phyloP scores from a whole-genome alignment of 2,888 invertebrate species.

The Cybosia mesomella region DNA sequence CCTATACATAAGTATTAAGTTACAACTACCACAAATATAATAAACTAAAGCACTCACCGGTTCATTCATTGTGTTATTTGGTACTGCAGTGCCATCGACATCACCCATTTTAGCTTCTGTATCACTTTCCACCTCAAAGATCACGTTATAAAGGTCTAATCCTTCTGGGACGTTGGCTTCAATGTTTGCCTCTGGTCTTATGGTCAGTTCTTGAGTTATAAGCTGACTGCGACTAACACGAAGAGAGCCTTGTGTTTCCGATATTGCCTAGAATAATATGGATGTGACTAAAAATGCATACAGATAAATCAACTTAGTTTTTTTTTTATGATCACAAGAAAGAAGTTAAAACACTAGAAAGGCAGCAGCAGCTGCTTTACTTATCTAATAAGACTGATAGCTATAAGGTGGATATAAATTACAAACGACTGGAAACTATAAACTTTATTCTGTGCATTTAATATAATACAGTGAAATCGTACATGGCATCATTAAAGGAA shows the following conservation, averaged over 20 bases:
- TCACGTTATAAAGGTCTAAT: conserved; percentile 78
- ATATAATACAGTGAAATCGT: neutral
- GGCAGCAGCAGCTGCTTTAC: neutral
- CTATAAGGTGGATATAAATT: neutral
- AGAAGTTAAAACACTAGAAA: neutral
- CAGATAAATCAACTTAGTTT: neutral
- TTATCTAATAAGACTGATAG: neutral
- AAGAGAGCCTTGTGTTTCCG: conserved; percentile 76
- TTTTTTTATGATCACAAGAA: neutral
- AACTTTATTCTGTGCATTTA: neutral
- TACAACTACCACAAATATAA: neutral
- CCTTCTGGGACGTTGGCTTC: conserved; percentile 81
- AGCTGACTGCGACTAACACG: conserved; percentile 77
- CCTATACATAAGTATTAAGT: neutral
- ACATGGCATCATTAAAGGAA: neutral
- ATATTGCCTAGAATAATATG: conserved; percentile 72
- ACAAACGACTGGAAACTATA: neutral
- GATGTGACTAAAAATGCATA: neutral
- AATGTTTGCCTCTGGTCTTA: conserved; percentile 81
- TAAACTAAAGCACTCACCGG: conserved; percentile 59
- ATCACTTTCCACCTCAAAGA: conserved; percentile 81
- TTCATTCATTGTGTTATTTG: conserved; percentile 61
- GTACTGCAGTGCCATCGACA: conserved; percentile 64
- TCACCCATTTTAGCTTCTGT: conserved; percentile 74
- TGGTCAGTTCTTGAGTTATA: conserved; percentile 77